Evolutionary conservation across 1,140 invertebrate genomes (phyloP).

Genomic region (Bombus waltoni): DNA sequence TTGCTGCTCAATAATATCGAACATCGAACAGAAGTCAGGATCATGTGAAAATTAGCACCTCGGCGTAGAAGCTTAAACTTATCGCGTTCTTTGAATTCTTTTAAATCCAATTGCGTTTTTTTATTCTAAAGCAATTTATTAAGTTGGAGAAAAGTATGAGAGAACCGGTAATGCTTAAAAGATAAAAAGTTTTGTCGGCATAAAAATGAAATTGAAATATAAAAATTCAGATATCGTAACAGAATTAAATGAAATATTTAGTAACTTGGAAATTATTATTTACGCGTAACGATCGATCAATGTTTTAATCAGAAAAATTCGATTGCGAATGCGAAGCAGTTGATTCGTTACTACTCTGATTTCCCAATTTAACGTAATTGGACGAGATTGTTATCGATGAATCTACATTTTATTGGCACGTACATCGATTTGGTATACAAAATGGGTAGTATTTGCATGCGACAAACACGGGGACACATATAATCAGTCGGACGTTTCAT

Average conservation of each 20-base stretch:
- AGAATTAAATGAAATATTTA: background rate
- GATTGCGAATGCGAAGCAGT: background rate
- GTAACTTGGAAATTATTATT: background rate
- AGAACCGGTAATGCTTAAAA: no score
- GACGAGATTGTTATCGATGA: background rate
- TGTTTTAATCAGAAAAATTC: background rate
- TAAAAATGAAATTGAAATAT: no score
- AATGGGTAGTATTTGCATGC: background rate
- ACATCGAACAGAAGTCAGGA: background rate
- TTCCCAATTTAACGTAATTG: background rate
- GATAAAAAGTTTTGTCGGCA: no score
- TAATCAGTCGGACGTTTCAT: conserved; percentile 31
- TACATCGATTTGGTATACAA: background rate
- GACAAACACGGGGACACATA: background rate
- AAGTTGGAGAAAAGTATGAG: no score
- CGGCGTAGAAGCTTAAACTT: no score
- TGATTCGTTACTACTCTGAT: background rate
- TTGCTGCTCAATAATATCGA: conserved; percentile 12
- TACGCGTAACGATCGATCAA: background rate
- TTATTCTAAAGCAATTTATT: no score
- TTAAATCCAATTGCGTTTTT: no score
- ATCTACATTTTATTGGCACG: background rate
- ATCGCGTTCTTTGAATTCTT: no score
- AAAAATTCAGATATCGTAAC: background rate
- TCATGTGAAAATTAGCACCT: background rate